These are phyloP conservation scores for Epirrhoe tristata DNA, from an alignment of 2,888 invertebrate species.

Conservation along the genomic window DNA sequence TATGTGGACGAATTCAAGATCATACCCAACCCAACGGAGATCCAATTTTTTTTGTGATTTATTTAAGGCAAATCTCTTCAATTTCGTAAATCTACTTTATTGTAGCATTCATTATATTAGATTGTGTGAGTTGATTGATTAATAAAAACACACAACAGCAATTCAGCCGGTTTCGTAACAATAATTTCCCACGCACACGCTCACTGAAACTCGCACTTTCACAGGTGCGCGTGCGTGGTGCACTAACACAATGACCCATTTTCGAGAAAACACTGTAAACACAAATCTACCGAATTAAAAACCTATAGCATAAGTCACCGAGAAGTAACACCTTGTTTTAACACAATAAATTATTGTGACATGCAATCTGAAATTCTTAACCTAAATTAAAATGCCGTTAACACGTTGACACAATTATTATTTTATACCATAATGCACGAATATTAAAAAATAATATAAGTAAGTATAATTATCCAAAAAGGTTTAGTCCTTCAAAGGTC, in stretches of 20 bases:
- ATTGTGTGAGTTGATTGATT: background rate
- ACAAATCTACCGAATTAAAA: constrained; percentile 1
- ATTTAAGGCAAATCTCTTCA: no score
- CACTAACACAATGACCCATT: constrained; percentile 56
- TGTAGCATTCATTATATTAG: background rate
- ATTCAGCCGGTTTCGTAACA: constrained; percentile 7
- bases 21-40: background rate
- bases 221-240: constrained; percentile 54
- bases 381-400: background rate
- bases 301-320: background rate
- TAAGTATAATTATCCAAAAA: constrained; percentile 4
- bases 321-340: background rate
- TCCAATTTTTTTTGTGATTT: no score
- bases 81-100: background rate
- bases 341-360: background rate
- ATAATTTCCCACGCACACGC: constrained; percentile 34
- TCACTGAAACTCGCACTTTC: constrained; percentile 55
- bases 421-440: background rate
- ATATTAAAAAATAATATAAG: background rate
- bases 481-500: constrained; percentile 19
- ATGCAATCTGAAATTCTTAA: background rate
- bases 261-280: constrained; percentile 47
- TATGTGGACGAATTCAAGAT: no score
- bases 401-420: no score
- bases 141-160: background rate